phyloP scores from a whole-genome alignment of 2,888 invertebrate genomes.

The Erannis defoliaria region DNA sequence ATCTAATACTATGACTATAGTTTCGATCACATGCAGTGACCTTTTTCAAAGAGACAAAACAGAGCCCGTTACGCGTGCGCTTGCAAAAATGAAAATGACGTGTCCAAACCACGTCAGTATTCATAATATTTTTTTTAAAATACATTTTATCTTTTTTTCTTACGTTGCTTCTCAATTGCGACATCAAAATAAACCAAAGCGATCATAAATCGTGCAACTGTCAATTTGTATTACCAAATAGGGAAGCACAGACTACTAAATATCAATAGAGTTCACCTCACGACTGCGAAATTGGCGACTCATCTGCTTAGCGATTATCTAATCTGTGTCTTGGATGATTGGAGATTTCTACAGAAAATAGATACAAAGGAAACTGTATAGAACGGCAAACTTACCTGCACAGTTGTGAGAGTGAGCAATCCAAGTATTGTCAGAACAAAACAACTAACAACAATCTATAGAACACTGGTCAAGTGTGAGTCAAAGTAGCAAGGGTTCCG shows the following conservation, averaged over 20 bases:
- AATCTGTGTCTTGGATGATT: conserved; percentile 34
- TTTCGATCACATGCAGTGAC: no score
- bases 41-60: no score
- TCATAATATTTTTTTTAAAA: no score
- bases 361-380: conserved; percentile 7
- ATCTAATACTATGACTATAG: no score
- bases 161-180: background rate
- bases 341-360: conserved; percentile 37
- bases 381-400: background rate
- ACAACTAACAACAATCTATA: no score
- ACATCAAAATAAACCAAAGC: conserved; percentile 5
- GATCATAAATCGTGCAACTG: conserved; percentile 12
- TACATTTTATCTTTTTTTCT: no score
- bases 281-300: conserved; percentile 28
- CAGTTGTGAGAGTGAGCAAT: background rate
- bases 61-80: no score
- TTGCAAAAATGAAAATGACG: no score
- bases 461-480: no score
- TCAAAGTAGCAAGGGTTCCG: no score
- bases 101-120: no score
- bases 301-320: conserved; percentile 27
- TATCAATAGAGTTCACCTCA: conserved; percentile 21
- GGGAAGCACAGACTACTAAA: conserved; percentile 25
- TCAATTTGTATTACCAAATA: conserved; percentile 22
- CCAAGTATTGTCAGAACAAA: background rate